Evolutionary conservation across 1,140 invertebrate genomes (phyloP), one percentile per base, ranked within the genome.

Genomic region (Diorhabda sublineata): DNA sequence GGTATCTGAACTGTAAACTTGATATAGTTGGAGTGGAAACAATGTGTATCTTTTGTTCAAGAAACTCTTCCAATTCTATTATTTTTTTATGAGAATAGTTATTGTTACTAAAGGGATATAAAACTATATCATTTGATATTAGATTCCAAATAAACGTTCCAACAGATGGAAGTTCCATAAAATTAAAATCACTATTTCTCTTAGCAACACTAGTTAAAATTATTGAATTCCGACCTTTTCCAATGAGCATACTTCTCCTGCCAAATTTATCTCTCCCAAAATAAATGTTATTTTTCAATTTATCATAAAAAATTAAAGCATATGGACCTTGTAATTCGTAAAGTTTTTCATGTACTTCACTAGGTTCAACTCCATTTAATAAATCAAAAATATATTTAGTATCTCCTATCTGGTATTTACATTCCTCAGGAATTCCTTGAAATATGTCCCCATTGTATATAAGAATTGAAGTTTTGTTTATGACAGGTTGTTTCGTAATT

Each of bases 201-300:
- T 82, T 84, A 60, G 85, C 84, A 64, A 89, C 87, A 79, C 88
- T 90, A 71, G 85, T 85, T 45, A 90, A 76, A 45, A 87, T 76
- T 58, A 88, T 74, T 43, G 79, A 74, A 58, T 81, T 71, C 6
- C 81, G 69, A 73, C 82, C 78, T 71, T 85, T 80, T 77, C 87
- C 86, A 77, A 93, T 85, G 11, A 96, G 81, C 52, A 97, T 83
- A 82, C 92, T 93, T 71, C 92, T 88, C 73, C 95, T 85, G 42
- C 96, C 96, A 81, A 95, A 89, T 71, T 85, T 83, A 83, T 98
- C 96, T 80, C 95, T 85, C 5, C 89, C 90, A 84, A 97, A 96
- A 84, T 91, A 96, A 52, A 98, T 71, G 9, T 77, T 79, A 61
- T 87, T 82, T 3, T 76, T 78, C 52, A 71, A 69, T 78, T 86